Percentiles rank a stretch among this genome's conserved stretches.
These are phyloP conservation scores for Odocoileus virginianus DNA, from an alignment of 2,113 vertebrate species.

Conservation along the genomic window DNA sequence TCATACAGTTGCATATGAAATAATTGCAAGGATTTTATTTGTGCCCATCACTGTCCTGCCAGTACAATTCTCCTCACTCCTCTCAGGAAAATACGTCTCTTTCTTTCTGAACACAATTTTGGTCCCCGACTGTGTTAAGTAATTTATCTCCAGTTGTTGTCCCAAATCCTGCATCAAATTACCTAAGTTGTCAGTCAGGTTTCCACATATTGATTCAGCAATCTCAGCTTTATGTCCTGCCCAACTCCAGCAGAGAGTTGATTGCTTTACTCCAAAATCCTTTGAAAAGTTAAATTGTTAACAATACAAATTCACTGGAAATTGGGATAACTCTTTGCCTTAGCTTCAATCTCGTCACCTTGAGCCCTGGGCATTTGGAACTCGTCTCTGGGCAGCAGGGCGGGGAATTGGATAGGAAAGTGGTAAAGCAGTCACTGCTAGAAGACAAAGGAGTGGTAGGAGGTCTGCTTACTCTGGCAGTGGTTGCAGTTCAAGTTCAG, in stretches of 20 bases:
- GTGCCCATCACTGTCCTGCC: constrained; percentile 39
- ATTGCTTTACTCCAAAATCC: constrained; percentile 56
- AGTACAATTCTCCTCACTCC: constrained; percentile 64
- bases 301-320: constrained; percentile 68
- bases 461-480: background rate
- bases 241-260: constrained; percentile 44
- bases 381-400: constrained; percentile 32
- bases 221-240: background rate
- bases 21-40: constrained; percentile 31
- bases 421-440: constrained; percentile 28
- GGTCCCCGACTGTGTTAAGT: constrained; percentile 64
- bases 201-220: constrained; percentile 67
- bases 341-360: constrained; percentile 58
- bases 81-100: constrained; percentile 57
- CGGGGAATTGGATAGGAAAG: constrained; percentile 42
- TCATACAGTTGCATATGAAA: background rate
- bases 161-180: constrained; percentile 63
- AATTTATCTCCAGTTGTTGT: constrained; percentile 70
- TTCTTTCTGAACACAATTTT: constrained; percentile 68
- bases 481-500: background rate
- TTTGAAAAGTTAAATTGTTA: constrained; percentile 67
- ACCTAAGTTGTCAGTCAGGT: constrained; percentile 64
- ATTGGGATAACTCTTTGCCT: constrained; percentile 53
- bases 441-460: background rate
- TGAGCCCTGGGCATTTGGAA: constrained; percentile 56